A percentile compares a stretch with the other conserved stretches of the same genome.
These are phyloP conservation scores for Athripsodes cinereus DNA, from an alignment of 2,888 invertebrate genomes.

Conservation along the genomic window DNA sequence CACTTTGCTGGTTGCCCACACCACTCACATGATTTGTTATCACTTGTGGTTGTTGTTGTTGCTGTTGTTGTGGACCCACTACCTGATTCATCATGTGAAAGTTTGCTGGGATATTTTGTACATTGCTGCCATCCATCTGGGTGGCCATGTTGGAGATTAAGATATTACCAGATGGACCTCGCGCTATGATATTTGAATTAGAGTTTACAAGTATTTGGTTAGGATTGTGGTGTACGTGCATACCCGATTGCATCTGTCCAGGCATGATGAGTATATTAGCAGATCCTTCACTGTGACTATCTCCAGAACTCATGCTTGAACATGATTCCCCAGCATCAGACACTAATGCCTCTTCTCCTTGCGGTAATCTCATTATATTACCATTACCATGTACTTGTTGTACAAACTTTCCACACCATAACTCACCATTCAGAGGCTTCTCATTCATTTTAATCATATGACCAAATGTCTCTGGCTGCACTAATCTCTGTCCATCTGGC, in stretches of 20 bases:
- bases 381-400: slow-evolving; percentile 16
- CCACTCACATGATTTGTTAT: too few species aligned
- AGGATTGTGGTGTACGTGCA: slow-evolving; percentile 17
- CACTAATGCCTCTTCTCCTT: slow-evolving; percentile 53
- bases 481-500: slow-evolving; percentile 14
- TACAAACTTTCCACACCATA: slow-evolving; percentile 12
- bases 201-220: slow-evolving; percentile 22
- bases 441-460: slow-evolving; percentile 38
- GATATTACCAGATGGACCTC: slow-evolving; percentile 15
- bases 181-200: slow-evolving; percentile 17
- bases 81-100: slow-evolving; percentile 50
- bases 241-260: slow-evolving; percentile 26
- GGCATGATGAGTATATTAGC: slow-evolving; percentile 26
- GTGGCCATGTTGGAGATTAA: slow-evolving; percentile 16
- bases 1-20: slow-evolving; percentile 45
- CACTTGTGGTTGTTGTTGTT: slow-evolving; percentile 44
- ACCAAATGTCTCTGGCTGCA: slow-evolving; percentile 19
- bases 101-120: slow-evolving; percentile 38
- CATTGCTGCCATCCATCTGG: slow-evolving; percentile 13
- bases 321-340: slow-evolving; percentile 55
- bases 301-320: slow-evolving; percentile 46
- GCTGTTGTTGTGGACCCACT: slow-evolving; percentile 46
- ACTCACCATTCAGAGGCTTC: slow-evolving; percentile 27
- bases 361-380: slow-evolving; percentile 33
- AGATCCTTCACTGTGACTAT: slow-evolving; percentile 32